A percentile compares a stretch with the other conserved stretches of the same genome.
Conservation (phyloP, 2,113 vertebrate species). For the Tachuris rubrigastra region DNA sequence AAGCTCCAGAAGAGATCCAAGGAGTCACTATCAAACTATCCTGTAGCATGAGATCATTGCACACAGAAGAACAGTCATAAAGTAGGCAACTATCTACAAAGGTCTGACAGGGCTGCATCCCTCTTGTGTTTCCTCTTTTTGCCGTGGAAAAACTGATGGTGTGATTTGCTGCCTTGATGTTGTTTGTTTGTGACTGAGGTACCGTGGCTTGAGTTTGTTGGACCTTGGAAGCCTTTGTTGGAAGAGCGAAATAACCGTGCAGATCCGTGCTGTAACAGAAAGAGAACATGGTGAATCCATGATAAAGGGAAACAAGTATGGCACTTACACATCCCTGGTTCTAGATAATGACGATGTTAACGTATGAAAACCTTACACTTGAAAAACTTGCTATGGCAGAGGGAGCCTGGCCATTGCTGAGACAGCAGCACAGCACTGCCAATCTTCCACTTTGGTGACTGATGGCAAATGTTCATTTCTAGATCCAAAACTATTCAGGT, state of each 20-base stretch:
- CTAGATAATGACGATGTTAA: rapidly evolving
- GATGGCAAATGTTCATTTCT: not conserved
- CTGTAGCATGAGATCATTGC: conserved; percentile 75
- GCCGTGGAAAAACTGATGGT: conserved; percentile 87
- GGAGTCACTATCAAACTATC: conserved; percentile 76
- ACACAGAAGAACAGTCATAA: conserved; percentile 74
- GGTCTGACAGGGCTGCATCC: conserved; percentile 86
- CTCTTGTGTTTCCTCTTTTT: conserved; percentile 97
- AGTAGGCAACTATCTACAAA: conserved; percentile 89
- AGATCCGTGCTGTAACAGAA: conserved; percentile 73
- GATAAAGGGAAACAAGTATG: rapidly evolving
- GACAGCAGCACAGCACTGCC: not conserved
- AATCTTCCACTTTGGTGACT: rapidly evolving
- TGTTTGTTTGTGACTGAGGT: conserved; percentile 83
- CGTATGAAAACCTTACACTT: not conserved
- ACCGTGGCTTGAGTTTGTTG: conserved; percentile 82
- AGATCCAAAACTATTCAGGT: not conserved
- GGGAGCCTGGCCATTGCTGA: not conserved
- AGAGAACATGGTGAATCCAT: not conserved
- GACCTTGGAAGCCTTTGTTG: conserved; percentile 87
- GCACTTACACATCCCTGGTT: not conserved
- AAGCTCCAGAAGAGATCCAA: conserved; percentile 71
- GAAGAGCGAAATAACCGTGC: conserved; percentile 82
- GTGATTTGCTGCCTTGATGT: conserved; percentile 86
- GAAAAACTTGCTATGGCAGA: not conserved